These are phyloP conservation scores for Galerucella pusilla DNA, from an alignment of 2,888 invertebrate genomes.

Conservation along the genomic window DNA sequence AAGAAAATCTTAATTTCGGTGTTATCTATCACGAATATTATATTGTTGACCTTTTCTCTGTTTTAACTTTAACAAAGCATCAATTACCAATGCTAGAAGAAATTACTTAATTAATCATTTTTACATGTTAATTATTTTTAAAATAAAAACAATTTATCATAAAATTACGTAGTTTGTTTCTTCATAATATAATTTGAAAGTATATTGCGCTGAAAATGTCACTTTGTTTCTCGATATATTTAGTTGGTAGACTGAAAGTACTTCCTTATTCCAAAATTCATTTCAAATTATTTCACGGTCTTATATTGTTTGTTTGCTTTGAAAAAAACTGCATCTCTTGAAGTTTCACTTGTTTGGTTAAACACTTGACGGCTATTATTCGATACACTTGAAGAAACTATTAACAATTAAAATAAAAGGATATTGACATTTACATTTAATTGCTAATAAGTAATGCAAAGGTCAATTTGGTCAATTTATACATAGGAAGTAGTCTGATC, in stretches of 20 bases:
- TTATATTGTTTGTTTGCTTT: neutral
- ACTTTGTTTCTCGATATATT: neutral
- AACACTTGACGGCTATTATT: conserved; percentile 6
- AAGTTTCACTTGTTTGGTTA: conserved; percentile 21
- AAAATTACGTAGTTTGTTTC: neutral
- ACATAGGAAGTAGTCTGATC: neutral
- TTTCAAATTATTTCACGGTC: neutral
- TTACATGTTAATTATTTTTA: neutral
- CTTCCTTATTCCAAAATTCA: neutral
- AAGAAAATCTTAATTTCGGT: neutral
- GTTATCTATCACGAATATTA: neutral
- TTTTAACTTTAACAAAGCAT: neutral
- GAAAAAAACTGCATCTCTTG: conserved; percentile 9
- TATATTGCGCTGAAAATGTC: too few relatives aligned
- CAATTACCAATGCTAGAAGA: neutral
- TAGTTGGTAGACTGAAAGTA: neutral
- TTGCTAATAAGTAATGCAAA: neutral
- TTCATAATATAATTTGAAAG: neutral
- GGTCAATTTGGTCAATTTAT: neutral
- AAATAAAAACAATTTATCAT: neutral
- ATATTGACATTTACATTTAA: conserved; percentile 16
- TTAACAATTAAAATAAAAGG: conserved; percentile 19
- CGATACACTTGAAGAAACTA: conserved; percentile 11
- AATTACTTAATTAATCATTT: neutral
- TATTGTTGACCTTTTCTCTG: neutral